Conservation (phyloP, 2,113 vertebrate genomes). For the Callospermophilus lateralis region DNA sequence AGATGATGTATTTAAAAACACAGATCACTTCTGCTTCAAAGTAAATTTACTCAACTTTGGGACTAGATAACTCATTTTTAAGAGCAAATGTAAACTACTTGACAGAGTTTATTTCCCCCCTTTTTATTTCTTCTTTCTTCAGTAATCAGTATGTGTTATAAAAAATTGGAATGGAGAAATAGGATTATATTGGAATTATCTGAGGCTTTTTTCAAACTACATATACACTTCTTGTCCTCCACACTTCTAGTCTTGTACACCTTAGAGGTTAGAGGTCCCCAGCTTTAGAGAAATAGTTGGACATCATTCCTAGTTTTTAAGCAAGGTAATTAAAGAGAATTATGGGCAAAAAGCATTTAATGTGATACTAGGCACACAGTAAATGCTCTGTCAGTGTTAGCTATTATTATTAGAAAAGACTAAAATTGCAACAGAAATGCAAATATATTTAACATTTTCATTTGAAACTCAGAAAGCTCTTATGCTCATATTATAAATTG, state of each 20-base stretch:
- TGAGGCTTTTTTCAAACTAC: constrained; percentile 36
- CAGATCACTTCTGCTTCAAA: background rate
- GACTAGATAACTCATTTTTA: background rate
- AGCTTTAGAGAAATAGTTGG: constrained; percentile 30
- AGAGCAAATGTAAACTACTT: constrained; percentile 35
- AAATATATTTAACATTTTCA: constrained; percentile 30
- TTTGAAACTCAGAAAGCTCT: constrained; percentile 36
- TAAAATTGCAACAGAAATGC: constrained; percentile 12
- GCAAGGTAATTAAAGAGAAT: background rate
- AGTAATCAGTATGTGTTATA: constrained; percentile 2
- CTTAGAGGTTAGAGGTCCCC: background rate
- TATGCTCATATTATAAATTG: background rate
- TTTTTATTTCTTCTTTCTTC: background rate
- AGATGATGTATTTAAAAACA: background rate
- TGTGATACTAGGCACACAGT: background rate
- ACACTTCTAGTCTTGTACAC: background rate
- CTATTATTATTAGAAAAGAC: constrained; percentile 15
- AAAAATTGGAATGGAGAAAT: background rate
- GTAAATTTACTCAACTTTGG: background rate
- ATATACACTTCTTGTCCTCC: background rate
- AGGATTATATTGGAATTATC: background rate
- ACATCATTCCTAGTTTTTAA: background rate
- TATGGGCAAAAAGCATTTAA: background rate
- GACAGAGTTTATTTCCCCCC: background rate
- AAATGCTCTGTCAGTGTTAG: background rate